phyloP scores from a whole-genome alignment of 2,888 invertebrate genomes.

The Erynnis tages region DNA sequence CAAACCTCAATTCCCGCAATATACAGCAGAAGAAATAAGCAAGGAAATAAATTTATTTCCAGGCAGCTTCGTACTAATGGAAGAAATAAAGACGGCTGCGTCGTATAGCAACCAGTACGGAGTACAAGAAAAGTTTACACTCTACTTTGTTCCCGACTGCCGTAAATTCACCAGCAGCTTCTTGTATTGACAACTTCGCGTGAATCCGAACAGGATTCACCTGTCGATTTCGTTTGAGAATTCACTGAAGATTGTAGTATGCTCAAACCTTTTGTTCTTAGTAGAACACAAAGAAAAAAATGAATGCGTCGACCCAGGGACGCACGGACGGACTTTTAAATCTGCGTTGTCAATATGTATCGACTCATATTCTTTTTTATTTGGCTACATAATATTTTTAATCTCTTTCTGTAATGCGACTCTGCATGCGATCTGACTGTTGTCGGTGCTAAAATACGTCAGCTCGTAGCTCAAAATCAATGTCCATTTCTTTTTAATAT shows the following conservation, averaged over 20 bases:
- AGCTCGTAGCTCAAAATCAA: too few relatives aligned
- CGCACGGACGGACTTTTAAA: too few relatives aligned
- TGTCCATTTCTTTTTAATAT: too few relatives aligned
- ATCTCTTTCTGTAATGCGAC: too few relatives aligned
- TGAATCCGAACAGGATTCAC: slow-evolving; percentile 36
- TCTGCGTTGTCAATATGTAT: too few relatives aligned
- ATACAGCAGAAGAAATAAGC: neutral
- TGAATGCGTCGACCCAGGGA: too few relatives aligned
- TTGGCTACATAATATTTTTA: too few relatives aligned
- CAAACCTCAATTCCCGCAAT: neutral
- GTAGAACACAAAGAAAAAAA: neutral
- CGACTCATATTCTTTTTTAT: too few relatives aligned
- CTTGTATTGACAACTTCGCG: slow-evolving; percentile 37
- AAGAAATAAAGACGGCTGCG: slow-evolving; percentile 20
- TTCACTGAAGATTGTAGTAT: slow-evolving; percentile 32
- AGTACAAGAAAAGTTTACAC: slow-evolving; percentile 29
- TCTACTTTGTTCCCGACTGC: slow-evolving; percentile 31
- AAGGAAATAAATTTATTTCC: slow-evolving; percentile 12
- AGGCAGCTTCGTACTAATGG: slow-evolving; percentile 17
- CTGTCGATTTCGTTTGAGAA: slow-evolving; percentile 37
- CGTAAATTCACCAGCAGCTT: slow-evolving; percentile 39
- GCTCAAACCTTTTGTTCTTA: slow-evolving; percentile 16
- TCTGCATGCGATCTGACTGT: too few relatives aligned
- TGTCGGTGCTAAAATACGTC: too few relatives aligned
- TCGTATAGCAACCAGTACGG: slow-evolving; percentile 9